phyloP scores from a whole-genome alignment of 2,113 vertebrate genomes.

The Euleptes europaea region DNA sequence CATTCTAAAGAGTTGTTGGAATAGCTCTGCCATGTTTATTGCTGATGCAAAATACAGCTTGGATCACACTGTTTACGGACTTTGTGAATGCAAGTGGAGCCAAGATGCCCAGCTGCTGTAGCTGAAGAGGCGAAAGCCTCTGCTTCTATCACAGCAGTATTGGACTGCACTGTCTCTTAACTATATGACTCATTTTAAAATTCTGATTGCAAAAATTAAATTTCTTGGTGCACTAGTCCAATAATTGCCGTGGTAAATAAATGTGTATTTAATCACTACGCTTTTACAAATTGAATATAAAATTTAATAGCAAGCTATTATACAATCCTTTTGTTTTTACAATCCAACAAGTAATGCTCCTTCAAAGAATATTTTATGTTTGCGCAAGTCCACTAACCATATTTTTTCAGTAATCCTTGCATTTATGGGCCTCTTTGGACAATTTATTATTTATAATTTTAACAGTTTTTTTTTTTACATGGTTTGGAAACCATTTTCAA shows the following conservation, averaged over 20 bases:
- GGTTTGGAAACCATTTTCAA: not conserved
- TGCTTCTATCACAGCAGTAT: not conserved
- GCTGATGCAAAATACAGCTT: not conserved
- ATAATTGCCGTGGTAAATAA: constrained; percentile 3
- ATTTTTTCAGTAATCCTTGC: not conserved
- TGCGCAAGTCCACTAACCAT: constrained; percentile 8
- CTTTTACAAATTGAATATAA: constrained; percentile 32
- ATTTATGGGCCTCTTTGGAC: not conserved
- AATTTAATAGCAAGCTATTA: constrained; percentile 24
- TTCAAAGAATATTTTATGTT: constrained; percentile 29
- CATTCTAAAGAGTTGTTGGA: not conserved
- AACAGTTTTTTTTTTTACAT: not conserved
- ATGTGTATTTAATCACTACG: not conserved
- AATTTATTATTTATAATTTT: not conserved
- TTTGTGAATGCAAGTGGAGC: not conserved
- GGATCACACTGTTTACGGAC: not conserved
- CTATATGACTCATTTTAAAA: not conserved
- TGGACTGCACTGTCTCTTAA: not conserved
- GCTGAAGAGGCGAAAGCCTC: not conserved
- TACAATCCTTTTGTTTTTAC: not conserved
- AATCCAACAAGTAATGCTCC: not conserved
- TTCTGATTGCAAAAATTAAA: not conserved
- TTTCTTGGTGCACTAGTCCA: not conserved
- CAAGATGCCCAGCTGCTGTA: not conserved
- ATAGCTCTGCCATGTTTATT: not conserved